Percentiles rank a stretch among this genome's conserved stretches.
phyloP scores from a whole-genome alignment of 2,797 vertebrate species.

The Xenopus petersii region DNA sequence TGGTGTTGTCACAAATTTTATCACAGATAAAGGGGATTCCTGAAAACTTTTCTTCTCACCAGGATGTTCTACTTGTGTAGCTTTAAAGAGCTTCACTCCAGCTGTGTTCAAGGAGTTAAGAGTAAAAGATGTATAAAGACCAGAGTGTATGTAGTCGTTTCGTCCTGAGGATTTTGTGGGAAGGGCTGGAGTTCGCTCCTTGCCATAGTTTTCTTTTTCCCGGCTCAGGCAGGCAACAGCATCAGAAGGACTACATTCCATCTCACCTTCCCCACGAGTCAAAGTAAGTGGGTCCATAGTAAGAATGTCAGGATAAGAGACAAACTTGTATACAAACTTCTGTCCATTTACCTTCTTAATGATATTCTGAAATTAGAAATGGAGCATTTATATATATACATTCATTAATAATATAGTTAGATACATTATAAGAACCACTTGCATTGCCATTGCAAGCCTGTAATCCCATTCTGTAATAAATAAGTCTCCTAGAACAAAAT shows the following conservation, averaged over 20 bases:
- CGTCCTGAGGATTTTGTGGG: slow-evolving; percentile 82
- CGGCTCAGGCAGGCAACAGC: slow-evolving; percentile 58
- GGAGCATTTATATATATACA: not conserved
- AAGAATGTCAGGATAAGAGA: slow-evolving; percentile 91
- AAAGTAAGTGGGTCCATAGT: slow-evolving; percentile 75
- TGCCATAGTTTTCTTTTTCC: slow-evolving; percentile 69
- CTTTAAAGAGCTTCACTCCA: slow-evolving; percentile 84
- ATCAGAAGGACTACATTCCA: slow-evolving; percentile 52
- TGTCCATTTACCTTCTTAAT: slow-evolving; percentile 97
- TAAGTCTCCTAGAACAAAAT: too few species aligned
- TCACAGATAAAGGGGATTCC: slow-evolving; percentile 77
- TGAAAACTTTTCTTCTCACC: slow-evolving; percentile 75
- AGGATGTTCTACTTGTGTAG: slow-evolving; percentile 85
- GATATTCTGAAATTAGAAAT: slow-evolving; percentile 78
- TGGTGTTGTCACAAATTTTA: slow-evolving; percentile 84
- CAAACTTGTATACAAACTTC: slow-evolving; percentile 98
- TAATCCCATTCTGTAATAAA: too few species aligned
- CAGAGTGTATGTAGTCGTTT: slow-evolving; percentile 96
- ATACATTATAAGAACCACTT: too few species aligned
- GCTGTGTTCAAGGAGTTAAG: slow-evolving; percentile 90
- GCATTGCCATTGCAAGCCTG: too few species aligned
- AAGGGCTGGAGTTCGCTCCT: slow-evolving; percentile 60
- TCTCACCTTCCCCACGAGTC: slow-evolving; percentile 69
- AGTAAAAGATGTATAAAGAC: slow-evolving; percentile 93
- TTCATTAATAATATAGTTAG: too few species aligned